A percentile compares a stretch with the other conserved stretches of the same genome.
These are phyloP conservation scores for Theodoxus fluviatilis DNA, from an alignment of 2,888 invertebrate species.

Conservation along the genomic window DNA sequence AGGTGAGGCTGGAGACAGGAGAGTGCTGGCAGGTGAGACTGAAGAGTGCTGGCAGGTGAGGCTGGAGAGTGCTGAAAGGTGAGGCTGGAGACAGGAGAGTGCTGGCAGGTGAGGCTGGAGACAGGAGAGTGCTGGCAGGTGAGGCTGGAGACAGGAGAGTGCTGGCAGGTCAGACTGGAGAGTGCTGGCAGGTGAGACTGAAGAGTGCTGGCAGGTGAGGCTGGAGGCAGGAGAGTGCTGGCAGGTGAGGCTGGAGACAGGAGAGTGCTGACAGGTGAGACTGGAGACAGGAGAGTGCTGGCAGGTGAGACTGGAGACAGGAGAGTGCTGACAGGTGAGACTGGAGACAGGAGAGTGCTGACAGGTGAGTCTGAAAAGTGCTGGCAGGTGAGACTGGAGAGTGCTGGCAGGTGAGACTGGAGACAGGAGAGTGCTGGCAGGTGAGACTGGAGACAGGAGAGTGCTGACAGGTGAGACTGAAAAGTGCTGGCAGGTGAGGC, in stretches of 20 bases:
- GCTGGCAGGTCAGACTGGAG: slow-evolving; percentile 78
- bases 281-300: slow-evolving; percentile 77
- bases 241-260: slow-evolving; percentile 61
- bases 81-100: slow-evolving; percentile 79
- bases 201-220: not conserved
- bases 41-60: not conserved
- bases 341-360: slow-evolving; percentile 77
- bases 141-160: slow-evolving; percentile 34
- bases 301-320: slow-evolving; percentile 62
- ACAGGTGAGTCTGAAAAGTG: slow-evolving; percentile 62
- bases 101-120: slow-evolving; percentile 71
- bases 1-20: slow-evolving; percentile 78
- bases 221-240: slow-evolving; percentile 77
- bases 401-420: slow-evolving; percentile 69
- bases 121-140: slow-evolving; percentile 75
- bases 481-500: no score
- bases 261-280: no score
- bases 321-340: no score
- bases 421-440: no score
- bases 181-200: slow-evolving; percentile 69
- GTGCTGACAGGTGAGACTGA: slow-evolving; percentile 69
- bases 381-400: slow-evolving; percentile 74
- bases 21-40: slow-evolving; percentile 70
- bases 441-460: slow-evolving; percentile 77
- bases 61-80: no score